phyloP scores from a whole-genome alignment of 2,888 invertebrate genomes.

The Calameuta pallipes region DNA sequence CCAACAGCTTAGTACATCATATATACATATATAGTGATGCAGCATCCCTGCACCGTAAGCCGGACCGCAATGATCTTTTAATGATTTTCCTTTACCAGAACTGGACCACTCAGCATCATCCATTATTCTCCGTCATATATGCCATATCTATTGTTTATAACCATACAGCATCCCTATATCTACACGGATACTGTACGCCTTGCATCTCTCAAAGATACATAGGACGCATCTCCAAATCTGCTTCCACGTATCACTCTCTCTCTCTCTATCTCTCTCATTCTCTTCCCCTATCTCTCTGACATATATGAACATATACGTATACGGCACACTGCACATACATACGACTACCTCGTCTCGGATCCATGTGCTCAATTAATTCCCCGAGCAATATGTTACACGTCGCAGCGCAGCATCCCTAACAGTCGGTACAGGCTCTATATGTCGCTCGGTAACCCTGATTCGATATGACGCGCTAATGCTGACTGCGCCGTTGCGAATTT shows the following conservation, averaged over 20 bases:
- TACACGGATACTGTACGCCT: not conserved
- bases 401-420: not conserved
- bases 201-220: not conserved
- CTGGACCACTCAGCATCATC: not conserved
- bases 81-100: not conserved
- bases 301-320: not conserved
- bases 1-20: not conserved
- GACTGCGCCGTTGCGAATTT: conserved; percentile 1
- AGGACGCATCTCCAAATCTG: not conserved
- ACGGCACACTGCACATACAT: not conserved
- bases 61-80: not conserved
- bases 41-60: not conserved
- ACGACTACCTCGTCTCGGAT: not conserved
- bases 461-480: conserved; percentile 16
- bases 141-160: not conserved
- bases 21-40: not conserved
- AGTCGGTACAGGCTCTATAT: not conserved
- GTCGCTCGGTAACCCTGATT: conserved; percentile 20
- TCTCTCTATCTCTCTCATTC: conserved; percentile 4
- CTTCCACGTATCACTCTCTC: conserved; percentile 9
- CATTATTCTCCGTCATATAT: not conserved
- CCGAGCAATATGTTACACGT: conserved; percentile 33
- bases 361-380: conserved; percentile 45
- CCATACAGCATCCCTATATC: not conserved
- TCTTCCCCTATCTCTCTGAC: conserved; percentile 32